Evolutionary conservation across 2,888 invertebrate genomes (phyloP), one percentile per base, ranked within the genome.

Genomic region (Folsomia candida): DNA sequence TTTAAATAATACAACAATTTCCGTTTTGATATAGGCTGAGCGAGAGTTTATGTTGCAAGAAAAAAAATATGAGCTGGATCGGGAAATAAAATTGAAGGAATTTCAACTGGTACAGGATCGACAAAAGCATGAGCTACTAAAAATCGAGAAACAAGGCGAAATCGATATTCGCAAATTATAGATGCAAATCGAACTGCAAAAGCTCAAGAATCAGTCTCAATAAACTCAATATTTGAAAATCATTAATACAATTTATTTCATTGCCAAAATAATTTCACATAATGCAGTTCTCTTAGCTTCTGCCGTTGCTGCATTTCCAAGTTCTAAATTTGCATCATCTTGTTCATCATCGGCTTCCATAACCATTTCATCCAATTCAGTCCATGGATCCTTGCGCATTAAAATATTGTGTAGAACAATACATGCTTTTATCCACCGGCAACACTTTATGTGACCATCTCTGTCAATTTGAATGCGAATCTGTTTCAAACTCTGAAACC

Each of bases 381-480:
- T 58, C 72, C 70, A 70, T 2, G 62, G 62, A 28, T 73, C 69
- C 14, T 25, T 20, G 18, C 2, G n/a, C 20, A 64, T 37, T 20
- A 73, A 51, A 2, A 70, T 51, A 59, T 73, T 73, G 29, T 73
- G 72, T 3, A 73, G 60, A 4, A 73, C 65, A 1, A 27, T 67
- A 47, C 69, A 69, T 6, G 72, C 70, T n/a, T 63, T 28, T 9
- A 64, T 60, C 70, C 72, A 70, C 0, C 60, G 11, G 22, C 72
- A 73, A 11, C 18, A 66, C 3, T 57, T 63, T 28, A 51, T 51
- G 29, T 73, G 72, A 1, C 72, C 72, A 1, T 22, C n/a, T n/a
- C n/a, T n/a, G n/a, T n/a, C n/a, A n/a, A n/a, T n/a, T n/a, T n/a
- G n/a, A n/a, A n/a, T n/a, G n/a, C n/a, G n/a, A 1, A 73, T 2